These are phyloP conservation scores for Enteromius anoplus DNA, from an alignment of 2,797 vertebrate genomes.

Conservation along the genomic window DNA sequence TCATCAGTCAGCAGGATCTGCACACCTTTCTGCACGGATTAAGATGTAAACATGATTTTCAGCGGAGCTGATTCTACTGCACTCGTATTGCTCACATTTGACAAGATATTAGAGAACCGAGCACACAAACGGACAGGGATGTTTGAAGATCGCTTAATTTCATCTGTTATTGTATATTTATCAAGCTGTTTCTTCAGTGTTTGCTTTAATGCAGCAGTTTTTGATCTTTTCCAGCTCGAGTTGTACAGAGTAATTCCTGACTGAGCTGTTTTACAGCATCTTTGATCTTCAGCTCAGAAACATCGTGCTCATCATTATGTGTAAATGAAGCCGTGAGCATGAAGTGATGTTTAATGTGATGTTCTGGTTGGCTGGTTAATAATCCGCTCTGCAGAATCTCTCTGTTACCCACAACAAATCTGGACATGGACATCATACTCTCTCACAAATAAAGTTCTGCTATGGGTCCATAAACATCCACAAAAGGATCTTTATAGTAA, in stretches of 20 bases:
- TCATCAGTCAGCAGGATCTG: background rate
- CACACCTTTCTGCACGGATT: background rate
- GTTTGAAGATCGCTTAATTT: background rate
- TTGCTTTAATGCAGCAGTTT: background rate
- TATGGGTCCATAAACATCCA: background rate
- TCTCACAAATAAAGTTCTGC: background rate
- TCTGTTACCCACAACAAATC: constrained; percentile 60
- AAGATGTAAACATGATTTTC: background rate
- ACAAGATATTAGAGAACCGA: background rate
- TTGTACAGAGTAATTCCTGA: background rate
- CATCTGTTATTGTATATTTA: background rate
- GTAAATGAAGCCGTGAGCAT: background rate
- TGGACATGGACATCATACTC: no score
- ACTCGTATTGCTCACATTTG: background rate
- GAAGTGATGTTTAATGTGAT: constrained; percentile 39
- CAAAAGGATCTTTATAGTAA: background rate
- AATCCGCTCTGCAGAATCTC: constrained; percentile 78
- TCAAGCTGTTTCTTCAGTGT: background rate
- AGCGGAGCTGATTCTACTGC: background rate
- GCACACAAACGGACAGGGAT: background rate
- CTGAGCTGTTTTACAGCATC: background rate
- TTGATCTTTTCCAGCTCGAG: background rate
- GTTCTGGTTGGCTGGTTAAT: constrained; percentile 71
- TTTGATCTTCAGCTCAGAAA: background rate
- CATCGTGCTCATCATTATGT: background rate